phyloP scores from a whole-genome alignment of 2,797 vertebrate genomes.

The Sarcoramphus papa region DNA sequence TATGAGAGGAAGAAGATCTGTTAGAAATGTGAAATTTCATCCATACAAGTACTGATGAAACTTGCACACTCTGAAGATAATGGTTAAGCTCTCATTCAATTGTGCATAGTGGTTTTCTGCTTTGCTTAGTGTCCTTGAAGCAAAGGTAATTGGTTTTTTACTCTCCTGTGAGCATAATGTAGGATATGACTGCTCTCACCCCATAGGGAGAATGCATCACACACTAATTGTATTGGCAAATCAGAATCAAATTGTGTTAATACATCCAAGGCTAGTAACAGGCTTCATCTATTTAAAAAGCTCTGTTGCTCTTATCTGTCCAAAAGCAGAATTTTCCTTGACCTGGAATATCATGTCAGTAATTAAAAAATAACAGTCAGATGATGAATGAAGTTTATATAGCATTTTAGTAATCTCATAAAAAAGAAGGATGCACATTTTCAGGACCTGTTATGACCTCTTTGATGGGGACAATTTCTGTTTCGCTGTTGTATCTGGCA shows the following conservation, averaged over 20 bases:
- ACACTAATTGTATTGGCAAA: conserved; percentile 50
- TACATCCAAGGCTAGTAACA: neutral
- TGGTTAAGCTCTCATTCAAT: neutral
- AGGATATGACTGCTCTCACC: neutral
- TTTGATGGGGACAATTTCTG: neutral
- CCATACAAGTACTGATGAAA: neutral
- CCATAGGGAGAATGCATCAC: neutral
- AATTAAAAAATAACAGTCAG: neutral
- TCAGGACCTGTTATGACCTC: neutral
- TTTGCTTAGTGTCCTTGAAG: conserved; percentile 55
- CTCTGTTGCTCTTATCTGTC: neutral
- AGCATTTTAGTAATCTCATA: neutral
- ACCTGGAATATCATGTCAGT: neutral
- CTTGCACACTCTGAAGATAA: conserved; percentile 8
- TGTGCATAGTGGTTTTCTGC: conserved; percentile 20
- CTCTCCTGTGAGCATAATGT: conserved; percentile 24
- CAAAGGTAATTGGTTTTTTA: conserved; percentile 59
- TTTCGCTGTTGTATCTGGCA: neutral
- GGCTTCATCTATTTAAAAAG: conserved; percentile 8
- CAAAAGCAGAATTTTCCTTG: neutral
- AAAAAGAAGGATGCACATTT: neutral
- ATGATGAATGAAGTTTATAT: neutral
- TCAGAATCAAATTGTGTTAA: conserved; percentile 43
- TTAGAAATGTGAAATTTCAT: conserved; percentile 33
- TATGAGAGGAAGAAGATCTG: neutral